Conservation (phyloP, 2,888 invertebrate genomes). For the Lypha dubia region DNA sequence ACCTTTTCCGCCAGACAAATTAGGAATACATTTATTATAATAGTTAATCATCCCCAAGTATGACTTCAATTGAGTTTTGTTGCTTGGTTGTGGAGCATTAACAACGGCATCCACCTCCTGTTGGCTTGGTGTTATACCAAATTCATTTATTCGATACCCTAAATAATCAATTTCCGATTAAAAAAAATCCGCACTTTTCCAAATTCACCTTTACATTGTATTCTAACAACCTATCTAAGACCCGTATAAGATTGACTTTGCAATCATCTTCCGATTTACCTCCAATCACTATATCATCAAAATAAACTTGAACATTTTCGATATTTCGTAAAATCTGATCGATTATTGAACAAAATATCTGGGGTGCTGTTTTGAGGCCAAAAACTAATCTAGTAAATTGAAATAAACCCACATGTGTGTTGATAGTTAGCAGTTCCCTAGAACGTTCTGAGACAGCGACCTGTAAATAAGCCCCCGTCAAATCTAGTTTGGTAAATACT, state of each 20-base stretch:
- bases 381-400: conserved; percentile 62
- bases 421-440: not conserved
- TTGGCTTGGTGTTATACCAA: conserved; percentile 55
- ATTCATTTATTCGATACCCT: conserved; percentile 50
- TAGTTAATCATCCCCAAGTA: conserved; percentile 60
- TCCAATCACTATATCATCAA: conserved; percentile 68
- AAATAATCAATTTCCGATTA: conserved; percentile 60
- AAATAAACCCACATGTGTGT: not conserved
- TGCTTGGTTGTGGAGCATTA: conserved; percentile 41
- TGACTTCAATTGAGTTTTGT: conserved; percentile 64
- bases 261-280: conserved; percentile 43
- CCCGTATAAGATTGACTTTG: conserved; percentile 48
- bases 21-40: no score
- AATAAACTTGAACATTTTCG: conserved; percentile 51
- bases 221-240: conserved; percentile 63
- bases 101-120: conserved; percentile 50
- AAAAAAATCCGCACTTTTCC: conserved; percentile 25
- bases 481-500: conserved; percentile 46
- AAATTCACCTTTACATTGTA: conserved; percentile 68
- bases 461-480: conserved; percentile 54
- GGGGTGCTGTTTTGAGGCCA: conserved; percentile 54
- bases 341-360: conserved; percentile 5
- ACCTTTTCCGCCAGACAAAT: conserved; percentile 19
- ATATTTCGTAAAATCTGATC: conserved; percentile 29
- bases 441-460: conserved; percentile 1